These are phyloP conservation scores for Gobionotothen gibberifrons DNA, from an alignment of 2,797 vertebrate genomes.

Conservation along the genomic window DNA sequence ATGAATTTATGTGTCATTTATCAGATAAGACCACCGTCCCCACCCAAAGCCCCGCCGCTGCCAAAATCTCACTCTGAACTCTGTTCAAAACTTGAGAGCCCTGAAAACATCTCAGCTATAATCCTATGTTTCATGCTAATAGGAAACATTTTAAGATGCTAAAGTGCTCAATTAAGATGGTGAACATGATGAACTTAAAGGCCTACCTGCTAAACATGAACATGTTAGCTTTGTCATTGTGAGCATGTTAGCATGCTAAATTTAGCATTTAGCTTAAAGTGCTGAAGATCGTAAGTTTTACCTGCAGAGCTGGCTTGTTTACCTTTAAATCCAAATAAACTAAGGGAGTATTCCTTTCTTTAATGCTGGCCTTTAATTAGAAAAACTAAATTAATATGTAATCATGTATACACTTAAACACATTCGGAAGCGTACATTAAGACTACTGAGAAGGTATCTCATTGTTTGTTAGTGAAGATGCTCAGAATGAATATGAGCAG, in stretches of 20 bases:
- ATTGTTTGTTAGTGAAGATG: not conserved
- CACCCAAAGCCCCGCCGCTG: too few species aligned
- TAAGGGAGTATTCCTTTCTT: not conserved
- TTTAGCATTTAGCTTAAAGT: not conserved
- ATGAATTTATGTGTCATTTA: too few species aligned
- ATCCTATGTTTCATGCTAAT: not conserved
- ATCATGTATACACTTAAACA: not conserved
- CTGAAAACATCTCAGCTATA: not conserved
- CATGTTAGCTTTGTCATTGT: constrained; percentile 3
- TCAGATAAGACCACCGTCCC: too few species aligned
- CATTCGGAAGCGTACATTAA: not conserved
- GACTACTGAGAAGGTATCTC: not conserved
- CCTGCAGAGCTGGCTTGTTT: not conserved
- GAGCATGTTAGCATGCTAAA: not conserved
- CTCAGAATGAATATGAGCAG: constrained; percentile 2
- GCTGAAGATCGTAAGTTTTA: not conserved
- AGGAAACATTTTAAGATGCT: too few species aligned
- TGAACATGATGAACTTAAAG: not conserved
- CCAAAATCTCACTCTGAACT: too few species aligned
- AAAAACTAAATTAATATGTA: not conserved
- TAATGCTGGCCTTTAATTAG: not conserved
- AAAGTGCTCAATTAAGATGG: not conserved
- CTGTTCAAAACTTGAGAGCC: too few species aligned
- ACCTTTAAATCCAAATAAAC: not conserved
- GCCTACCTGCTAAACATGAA: not conserved